A percentile compares a stretch with the other conserved stretches of the same genome.
Conservation (phyloP, 2,797 vertebrate species). For the Myripristis jacobus region DNA sequence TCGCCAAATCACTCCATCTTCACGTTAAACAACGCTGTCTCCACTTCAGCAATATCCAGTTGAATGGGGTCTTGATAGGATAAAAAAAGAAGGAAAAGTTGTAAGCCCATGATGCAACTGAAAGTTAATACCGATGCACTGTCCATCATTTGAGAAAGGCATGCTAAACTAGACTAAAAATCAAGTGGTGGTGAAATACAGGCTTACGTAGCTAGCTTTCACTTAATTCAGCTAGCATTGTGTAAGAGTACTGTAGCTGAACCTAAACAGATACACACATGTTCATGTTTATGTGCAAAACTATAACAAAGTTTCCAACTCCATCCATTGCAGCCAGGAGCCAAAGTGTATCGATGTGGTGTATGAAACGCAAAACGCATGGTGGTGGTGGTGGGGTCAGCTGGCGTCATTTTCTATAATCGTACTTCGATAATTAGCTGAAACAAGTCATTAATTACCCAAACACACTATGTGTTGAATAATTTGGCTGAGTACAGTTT, state of each 20-base stretch:
- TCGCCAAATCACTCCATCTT: slow-evolving; percentile 87
- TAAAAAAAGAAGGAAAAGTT: slow-evolving; percentile 91
- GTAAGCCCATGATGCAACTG: slow-evolving; percentile 84
- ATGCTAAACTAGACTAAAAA: slow-evolving; percentile 35
- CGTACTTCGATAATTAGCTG: neutral
- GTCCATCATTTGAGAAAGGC: slow-evolving; percentile 44
- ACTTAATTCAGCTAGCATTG: slow-evolving; percentile 42
- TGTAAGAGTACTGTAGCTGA: neutral
- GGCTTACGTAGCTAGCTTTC: slow-evolving; percentile 45
- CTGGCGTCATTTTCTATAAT: neutral
- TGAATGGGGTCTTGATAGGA: slow-evolving; percentile 94
- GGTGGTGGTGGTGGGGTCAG: too few species aligned
- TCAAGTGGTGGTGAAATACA: slow-evolving; percentile 2
- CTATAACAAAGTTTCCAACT: neutral
- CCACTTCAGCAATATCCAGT: slow-evolving; percentile 89
- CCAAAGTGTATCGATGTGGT: neutral
- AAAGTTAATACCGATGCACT: slow-evolving; percentile 58
- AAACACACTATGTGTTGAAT: too few species aligned
- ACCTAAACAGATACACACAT: slow-evolving; percentile 1
- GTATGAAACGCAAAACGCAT: neutral
- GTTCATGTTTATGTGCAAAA: neutral
- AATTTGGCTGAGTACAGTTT: neutral
- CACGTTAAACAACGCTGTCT: slow-evolving; percentile 90
- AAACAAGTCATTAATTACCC: neutral
- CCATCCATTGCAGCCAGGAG: neutral